A percentile compares a stretch with the other conserved stretches of the same genome.
Conservation (phyloP, 2,888 invertebrate species). For the Drosophila yooni region DNA sequence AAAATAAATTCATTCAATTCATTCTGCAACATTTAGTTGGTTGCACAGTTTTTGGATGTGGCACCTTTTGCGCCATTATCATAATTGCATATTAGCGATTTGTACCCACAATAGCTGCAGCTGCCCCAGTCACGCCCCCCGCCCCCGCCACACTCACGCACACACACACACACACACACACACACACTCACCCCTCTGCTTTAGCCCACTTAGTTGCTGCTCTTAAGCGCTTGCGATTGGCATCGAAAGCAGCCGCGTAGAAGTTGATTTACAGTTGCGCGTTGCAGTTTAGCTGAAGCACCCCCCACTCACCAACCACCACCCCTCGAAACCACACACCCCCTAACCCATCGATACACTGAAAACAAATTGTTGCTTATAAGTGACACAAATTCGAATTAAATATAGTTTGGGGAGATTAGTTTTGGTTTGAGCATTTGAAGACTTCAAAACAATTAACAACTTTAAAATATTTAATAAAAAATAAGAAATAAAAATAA, state of each 20-base stretch:
- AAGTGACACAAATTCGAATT: background rate
- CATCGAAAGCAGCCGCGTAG: constrained; percentile 35
- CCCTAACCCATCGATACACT: background rate
- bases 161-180: background rate
- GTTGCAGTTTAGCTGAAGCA: constrained; percentile 17
- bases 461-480: background rate
- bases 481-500: background rate
- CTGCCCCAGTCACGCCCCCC: background rate
- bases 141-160: background rate
- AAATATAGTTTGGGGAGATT: accelerated
- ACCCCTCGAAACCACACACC: background rate
- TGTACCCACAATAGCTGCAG: constrained; percentile 3
- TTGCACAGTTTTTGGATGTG: background rate
- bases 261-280: constrained; percentile 29
- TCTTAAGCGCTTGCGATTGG: constrained; percentile 26
- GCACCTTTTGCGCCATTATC: constrained; percentile 26
- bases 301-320: background rate
- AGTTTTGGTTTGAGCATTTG: background rate
- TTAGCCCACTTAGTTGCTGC: constrained; percentile 1
- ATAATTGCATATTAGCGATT: constrained; percentile 46
- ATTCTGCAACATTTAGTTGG: background rate
- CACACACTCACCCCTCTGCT: background rate
- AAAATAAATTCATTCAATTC: background rate
- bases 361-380: background rate
- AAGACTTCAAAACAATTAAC: background rate